Base-by-base conservation (phyloP, 2,888 invertebrate genomes). In the Camponotus fellah region DNA sequence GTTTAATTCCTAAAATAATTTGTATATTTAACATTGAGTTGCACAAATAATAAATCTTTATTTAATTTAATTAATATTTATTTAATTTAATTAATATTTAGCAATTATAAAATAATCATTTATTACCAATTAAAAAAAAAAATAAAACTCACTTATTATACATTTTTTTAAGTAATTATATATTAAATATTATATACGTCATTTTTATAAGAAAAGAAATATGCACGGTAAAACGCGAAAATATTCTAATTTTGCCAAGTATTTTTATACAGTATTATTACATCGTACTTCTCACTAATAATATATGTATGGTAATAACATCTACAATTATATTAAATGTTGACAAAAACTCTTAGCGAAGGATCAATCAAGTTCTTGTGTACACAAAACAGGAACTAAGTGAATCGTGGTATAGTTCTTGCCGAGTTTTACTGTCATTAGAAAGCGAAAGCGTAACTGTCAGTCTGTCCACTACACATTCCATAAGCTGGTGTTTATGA, bases 381-480 rank as follows among this genome's bases (percentile, higher is more conserved):
- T 21, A n/a, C 9, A 12, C 37, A 46, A 80, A 80, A 71, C 60
- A 46, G 34, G 60, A 79, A 46, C 69, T 26, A 40, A 60, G 26
- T 71, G 72, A 60, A 79, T 12, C 60, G 14, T 46, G 21, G 72
- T 37, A 71, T 21, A 46, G 62, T 71, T 71, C 65, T 65, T 81
- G 71, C 56, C 60, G 80, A 75, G 72, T 84, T 82, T 82, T 82
- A 82, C 72, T 62, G 56, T 56, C 81, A 66, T 75, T 69, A 69
- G 75, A 82, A 58, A 65, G 83, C 26, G 79, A 85, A 74, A 82
- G 81, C 69, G 79, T 79, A 83, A 79, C 82, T 64, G 84, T 72
- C 83, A 79, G 79, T 56, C 81, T 26, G 62, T 77, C 71, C 62
- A 53, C 60, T 46, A 37, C 37, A 56, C 69, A 72, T 64, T 65